Evolutionary conservation across 2,113 vertebrate genomes (phyloP).

Genomic region (Eptatretus burgeri): DNA sequence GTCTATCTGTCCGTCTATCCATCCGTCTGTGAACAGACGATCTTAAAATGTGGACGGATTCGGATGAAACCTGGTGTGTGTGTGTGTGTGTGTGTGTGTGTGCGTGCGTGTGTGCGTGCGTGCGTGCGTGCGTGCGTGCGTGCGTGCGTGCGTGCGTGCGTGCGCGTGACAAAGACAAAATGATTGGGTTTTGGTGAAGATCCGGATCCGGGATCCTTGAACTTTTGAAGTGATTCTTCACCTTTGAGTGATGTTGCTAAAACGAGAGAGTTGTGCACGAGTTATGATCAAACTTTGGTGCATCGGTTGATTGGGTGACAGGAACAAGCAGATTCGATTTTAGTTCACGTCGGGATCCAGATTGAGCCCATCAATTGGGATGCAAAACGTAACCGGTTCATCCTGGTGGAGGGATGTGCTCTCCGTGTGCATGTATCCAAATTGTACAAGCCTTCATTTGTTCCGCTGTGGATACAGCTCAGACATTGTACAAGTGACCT

Average conservation of each 20-base stretch:
- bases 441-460: no score
- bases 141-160: not conserved
- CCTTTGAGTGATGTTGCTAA: conserved; percentile 67
- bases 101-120: not conserved
- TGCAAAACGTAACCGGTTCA: no score
- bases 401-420: no score
- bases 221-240: conserved; percentile 49
- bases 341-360: no score
- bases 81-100: not conserved
- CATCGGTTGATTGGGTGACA: no score
- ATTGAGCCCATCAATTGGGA: no score
- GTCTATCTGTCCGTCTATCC: not conserved
- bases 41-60: no score
- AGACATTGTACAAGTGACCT: no score
- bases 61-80: no score
- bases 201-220: conserved; percentile 22
- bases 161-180: conserved; percentile 14
- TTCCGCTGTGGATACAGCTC: no score
- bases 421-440: no score
- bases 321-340: no score
- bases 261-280: conserved; percentile 60
- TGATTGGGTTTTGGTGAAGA: conserved; percentile 34
- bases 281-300: conserved; percentile 32
- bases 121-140: not conserved
- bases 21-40: not conserved